Conservation (phyloP, 2,113 vertebrate species). For the Castor canadensis region DNA sequence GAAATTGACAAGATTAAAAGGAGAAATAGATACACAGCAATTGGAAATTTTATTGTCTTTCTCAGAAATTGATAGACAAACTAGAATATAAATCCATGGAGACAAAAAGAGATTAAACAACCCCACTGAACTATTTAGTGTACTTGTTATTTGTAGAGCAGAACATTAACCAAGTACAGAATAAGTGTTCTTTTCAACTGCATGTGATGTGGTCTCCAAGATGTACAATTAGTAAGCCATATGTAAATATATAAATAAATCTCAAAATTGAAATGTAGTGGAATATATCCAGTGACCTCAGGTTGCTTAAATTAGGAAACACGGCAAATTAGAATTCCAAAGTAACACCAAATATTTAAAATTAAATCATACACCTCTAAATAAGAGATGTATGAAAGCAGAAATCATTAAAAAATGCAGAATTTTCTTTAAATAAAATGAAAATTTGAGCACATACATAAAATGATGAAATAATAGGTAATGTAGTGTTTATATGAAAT, state of each 20-base stretch:
- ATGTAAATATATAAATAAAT: neutral
- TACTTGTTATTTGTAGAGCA: neutral
- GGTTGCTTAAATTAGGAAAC: neutral
- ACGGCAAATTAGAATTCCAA: neutral
- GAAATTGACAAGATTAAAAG: neutral
- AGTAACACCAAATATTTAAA: neutral
- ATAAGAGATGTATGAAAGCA: neutral
- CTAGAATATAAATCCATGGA: neutral
- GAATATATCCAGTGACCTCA: neutral
- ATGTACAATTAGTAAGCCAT: neutral
- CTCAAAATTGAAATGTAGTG: neutral
- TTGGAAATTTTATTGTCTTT: neutral
- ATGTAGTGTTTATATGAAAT: neutral
- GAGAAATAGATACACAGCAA: neutral
- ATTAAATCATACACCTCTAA: neutral
- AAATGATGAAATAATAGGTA: neutral
- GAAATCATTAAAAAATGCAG: neutral
- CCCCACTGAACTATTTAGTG: neutral
- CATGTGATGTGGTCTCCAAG: neutral
- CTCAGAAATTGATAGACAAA: neutral
- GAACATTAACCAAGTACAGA: neutral
- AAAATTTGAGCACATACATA: neutral
- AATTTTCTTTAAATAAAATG: neutral
- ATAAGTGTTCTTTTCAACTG: neutral
- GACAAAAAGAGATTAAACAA: neutral